A percentile compares a stretch with the other conserved stretches of the same genome.
phyloP scores from a whole-genome alignment of 2,888 invertebrate genomes.

The Marronus borbonicus region DNA sequence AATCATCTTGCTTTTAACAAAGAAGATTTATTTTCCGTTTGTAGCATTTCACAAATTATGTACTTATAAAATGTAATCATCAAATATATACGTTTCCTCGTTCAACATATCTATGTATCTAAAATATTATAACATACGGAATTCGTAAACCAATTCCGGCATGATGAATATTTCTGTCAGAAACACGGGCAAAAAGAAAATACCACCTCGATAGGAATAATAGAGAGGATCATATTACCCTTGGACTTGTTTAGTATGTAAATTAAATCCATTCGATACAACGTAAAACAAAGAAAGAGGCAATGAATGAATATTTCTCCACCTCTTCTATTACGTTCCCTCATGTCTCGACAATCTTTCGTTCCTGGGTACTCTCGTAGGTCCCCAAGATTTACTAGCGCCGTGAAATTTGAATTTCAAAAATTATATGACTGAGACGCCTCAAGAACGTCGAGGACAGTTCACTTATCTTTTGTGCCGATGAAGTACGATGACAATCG shows the following conservation, averaged over 20 bases:
- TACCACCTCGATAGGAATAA: not conserved
- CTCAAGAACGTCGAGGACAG: conserved; percentile 18
- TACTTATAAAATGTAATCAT: too few species aligned
- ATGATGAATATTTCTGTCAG: not conserved
- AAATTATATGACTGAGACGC: conserved; percentile 52
- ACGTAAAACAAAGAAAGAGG: conserved; percentile 46
- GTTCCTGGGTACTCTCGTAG: not conserved
- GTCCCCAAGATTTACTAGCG: conserved; percentile 51
- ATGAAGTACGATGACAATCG: conserved; percentile 47
- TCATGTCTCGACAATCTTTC: not conserved
- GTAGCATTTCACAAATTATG: too few species aligned
- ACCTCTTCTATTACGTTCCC: not conserved
- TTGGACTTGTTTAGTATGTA: conserved; percentile 45
- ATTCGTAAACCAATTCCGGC: not conserved
- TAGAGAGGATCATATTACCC: conserved; percentile 21
- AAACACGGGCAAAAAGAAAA: not conserved
- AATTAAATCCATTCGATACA: conserved; percentile 48
- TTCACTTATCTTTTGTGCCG: conserved; percentile 46
- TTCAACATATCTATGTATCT: too few species aligned
- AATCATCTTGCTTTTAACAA: too few species aligned
- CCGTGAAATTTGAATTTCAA: conserved; percentile 55
- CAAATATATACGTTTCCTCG: too few species aligned
- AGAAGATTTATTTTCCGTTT: too few species aligned
- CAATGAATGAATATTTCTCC: conserved; percentile 49
- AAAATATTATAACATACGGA: too few species aligned